phyloP scores from a whole-genome alignment of 2,797 vertebrate species.

The Paedocypris micromegethes region DNA sequence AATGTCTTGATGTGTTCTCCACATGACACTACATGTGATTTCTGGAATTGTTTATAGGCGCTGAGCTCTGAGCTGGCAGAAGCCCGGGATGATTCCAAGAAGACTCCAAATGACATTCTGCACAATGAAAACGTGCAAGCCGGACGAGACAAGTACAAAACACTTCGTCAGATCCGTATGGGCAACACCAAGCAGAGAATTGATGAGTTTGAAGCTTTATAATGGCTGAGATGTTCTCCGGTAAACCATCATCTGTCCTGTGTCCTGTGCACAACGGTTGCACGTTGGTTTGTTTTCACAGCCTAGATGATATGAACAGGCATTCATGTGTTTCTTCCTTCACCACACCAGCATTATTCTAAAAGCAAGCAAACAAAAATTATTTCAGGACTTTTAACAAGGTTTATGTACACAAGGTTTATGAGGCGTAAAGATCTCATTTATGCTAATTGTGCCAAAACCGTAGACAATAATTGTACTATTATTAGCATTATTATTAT shows the following conservation, averaged over 20 bases:
- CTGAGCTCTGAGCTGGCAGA: constrained; percentile 86
- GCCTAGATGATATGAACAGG: constrained; percentile 5
- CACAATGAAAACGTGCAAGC: constrained; percentile 82
- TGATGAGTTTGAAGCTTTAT: constrained; percentile 95
- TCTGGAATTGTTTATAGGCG: constrained; percentile 58
- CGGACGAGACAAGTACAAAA: constrained; percentile 98
- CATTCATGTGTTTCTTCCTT: neutral
- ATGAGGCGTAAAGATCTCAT: constrained; percentile 29
- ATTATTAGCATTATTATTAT: constrained; percentile 2
- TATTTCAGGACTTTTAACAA: constrained; percentile 18
- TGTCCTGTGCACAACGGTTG: constrained; percentile 20
- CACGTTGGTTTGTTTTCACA: constrained; percentile 37
- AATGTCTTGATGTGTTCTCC: too few species aligned
- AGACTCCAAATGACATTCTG: constrained; percentile 83
- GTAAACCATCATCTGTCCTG: constrained; percentile 28
- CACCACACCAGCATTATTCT: neutral
- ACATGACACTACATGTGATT: neutral
- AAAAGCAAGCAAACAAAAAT: constrained; percentile 1
- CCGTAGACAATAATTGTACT: constrained; percentile 11
- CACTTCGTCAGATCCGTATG: constrained; percentile 89
- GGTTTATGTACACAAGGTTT: neutral
- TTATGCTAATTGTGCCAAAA: constrained; percentile 40
- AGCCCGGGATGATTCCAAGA: constrained; percentile 77
- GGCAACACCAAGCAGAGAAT: constrained; percentile 98
- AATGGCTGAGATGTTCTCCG: constrained; percentile 48